Evolutionary conservation across 2,113 vertebrate species (phyloP).

Genomic region (Dicentrarchus labrax): DNA sequence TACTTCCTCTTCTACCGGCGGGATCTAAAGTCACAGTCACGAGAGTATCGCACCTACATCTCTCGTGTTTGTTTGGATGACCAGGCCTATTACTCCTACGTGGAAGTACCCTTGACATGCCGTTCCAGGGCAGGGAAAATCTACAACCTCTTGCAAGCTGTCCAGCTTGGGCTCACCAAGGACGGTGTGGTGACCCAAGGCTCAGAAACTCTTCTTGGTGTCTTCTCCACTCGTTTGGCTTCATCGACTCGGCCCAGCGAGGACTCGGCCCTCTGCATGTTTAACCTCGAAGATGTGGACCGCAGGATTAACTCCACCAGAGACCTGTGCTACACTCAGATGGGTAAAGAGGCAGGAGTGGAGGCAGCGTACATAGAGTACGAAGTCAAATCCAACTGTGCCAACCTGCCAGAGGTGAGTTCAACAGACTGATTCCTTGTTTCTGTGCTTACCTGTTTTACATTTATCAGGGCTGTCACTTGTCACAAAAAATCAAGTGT

Average conservation of each 20-base stretch:
- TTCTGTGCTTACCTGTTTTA: background rate
- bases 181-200: slow-evolving; percentile 32
- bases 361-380: slow-evolving; percentile 97
- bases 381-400: slow-evolving; percentile 95
- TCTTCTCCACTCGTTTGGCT: slow-evolving; percentile 89
- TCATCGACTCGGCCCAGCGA: slow-evolving; percentile 86
- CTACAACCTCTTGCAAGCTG: slow-evolving; percentile 93
- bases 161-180: slow-evolving; percentile 84
- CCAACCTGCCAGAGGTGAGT: slow-evolving; percentile 93
- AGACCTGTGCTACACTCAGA: slow-evolving; percentile 94
- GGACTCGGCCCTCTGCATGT: slow-evolving; percentile 93
- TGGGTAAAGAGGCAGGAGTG: slow-evolving; percentile 87
- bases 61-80: slow-evolving; percentile 95
- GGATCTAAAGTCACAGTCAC: slow-evolving; percentile 91
- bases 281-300: slow-evolving; percentile 91
- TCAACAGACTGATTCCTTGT: background rate
- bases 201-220: slow-evolving; percentile 88
- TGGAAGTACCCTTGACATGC: slow-evolving; percentile 94
- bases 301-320: slow-evolving; percentile 90
- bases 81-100: slow-evolving; percentile 95
- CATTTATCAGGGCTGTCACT: background rate
- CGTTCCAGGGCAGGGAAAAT: slow-evolving; percentile 81
- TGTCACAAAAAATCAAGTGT: background rate
- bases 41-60: slow-evolving; percentile 94
- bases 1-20: slow-evolving; percentile 97